These are phyloP conservation scores for Drosophila barbarae DNA, from an alignment of 2,888 invertebrate species.

Conservation along the genomic window DNA sequence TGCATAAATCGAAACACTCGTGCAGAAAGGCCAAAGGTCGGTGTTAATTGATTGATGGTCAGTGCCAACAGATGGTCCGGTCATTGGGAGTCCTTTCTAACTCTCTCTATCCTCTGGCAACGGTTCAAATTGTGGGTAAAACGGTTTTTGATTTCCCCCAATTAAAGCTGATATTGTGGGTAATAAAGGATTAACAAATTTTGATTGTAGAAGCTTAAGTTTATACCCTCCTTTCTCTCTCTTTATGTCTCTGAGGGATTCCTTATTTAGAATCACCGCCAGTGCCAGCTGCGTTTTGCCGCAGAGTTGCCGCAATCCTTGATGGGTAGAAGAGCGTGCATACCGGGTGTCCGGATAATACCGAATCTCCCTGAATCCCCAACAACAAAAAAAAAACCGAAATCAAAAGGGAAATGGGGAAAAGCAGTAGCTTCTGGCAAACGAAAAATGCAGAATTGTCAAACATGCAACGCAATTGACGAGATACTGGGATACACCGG, in stretches of 20 bases:
- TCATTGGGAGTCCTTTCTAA: neutral
- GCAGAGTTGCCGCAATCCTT: conserved; percentile 16
- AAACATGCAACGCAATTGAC: conserved; percentile 58
- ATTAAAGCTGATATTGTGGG: neutral
- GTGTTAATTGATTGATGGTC: conserved; percentile 50
- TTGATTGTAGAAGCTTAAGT: neutral
- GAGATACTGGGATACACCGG: conserved; percentile 16
- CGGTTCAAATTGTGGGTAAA: neutral
- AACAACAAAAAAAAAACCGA: neutral
- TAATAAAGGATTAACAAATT: neutral
- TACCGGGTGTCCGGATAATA: conserved; percentile 2
- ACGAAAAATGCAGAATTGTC: conserved; percentile 63
- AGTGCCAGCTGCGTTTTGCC: conserved; percentile 20
- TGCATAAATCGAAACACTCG: conserved; percentile 61
- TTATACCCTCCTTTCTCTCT: neutral
- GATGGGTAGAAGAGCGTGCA: neutral
- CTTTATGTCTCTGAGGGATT: neutral
- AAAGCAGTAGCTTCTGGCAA: conserved; percentile 32
- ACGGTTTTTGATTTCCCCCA: neutral
- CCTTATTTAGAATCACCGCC: conserved; percentile 9
- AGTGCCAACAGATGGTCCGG: conserved; percentile 34
- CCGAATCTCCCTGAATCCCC: neutral
- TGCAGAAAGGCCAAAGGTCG: conserved; percentile 28
- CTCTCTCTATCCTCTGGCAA: neutral
- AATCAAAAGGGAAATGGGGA: conserved; percentile 12